Conservation (phyloP, 2,888 invertebrate species). For the Agrochola lychnidis region DNA sequence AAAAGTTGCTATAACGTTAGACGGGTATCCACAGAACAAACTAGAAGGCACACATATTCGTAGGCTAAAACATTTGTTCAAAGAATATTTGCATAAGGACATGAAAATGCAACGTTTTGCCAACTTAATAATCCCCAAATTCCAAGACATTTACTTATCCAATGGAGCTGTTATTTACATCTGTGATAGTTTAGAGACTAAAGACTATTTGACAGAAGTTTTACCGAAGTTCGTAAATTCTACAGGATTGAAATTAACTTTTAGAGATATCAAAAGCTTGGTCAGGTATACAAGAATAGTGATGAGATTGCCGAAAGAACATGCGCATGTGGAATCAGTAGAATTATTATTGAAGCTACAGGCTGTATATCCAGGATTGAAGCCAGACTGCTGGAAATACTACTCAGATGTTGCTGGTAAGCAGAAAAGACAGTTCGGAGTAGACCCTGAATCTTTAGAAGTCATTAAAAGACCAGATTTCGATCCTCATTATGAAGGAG, state of each 20-base stretch:
- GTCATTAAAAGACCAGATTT: conserved; percentile 82
- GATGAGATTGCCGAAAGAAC: conserved; percentile 81
- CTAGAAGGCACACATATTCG: conserved; percentile 85
- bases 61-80: conserved; percentile 83
- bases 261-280: conserved; percentile 81
- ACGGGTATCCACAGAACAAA: conserved; percentile 85
- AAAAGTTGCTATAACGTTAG: conserved; percentile 84
- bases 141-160: conserved; percentile 85
- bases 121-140: conserved; percentile 84
- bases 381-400: conserved; percentile 85
- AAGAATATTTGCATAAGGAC: conserved; percentile 85
- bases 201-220: conserved; percentile 83
- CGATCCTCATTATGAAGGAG: conserved; percentile 79
- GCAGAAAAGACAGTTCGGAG: conserved; percentile 86
- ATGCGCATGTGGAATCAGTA: conserved; percentile 80
- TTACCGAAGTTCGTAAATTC: conserved; percentile 83
- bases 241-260: conserved; percentile 82
- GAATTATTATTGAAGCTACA: conserved; percentile 80
- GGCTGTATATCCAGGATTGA: conserved; percentile 79
- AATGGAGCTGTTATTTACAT: conserved; percentile 87
- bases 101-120: conserved; percentile 83
- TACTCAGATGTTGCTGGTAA: conserved; percentile 87
- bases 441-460: conserved; percentile 84
- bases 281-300: conserved; percentile 85
- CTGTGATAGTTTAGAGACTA: conserved; percentile 87